Percentiles rank a stretch among this genome's conserved stretches.
Evolutionary conservation across 2,888 invertebrate genomes (phyloP).

Genomic region (Thalpophila matura): DNA sequence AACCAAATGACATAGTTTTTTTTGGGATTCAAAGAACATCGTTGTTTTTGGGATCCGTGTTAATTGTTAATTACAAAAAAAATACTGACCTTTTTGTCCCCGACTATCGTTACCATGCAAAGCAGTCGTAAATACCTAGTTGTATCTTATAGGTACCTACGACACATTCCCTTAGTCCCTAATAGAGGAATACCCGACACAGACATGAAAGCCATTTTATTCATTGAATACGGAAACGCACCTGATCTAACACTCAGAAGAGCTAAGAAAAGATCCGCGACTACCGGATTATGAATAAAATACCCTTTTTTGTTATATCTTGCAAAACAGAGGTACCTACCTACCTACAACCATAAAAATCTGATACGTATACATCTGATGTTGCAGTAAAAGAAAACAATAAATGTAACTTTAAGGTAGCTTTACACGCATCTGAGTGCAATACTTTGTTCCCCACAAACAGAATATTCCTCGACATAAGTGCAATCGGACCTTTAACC

Average conservation of each 20-base stretch:
- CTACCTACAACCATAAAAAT: slow-evolving; percentile 59
- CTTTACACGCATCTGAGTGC: slow-evolving; percentile 20
- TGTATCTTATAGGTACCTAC: no score
- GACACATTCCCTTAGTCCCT: no score
- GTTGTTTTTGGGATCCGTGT: no score
- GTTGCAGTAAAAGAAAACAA: slow-evolving; percentile 4
- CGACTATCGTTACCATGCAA: no score
- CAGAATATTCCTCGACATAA: slow-evolving; percentile 25
- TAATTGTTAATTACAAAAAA: no score
- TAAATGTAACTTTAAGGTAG: neutral
- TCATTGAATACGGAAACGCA: slow-evolving; percentile 7
- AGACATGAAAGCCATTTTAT: slow-evolving; percentile 9
- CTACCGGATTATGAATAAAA: slow-evolving; percentile 63
- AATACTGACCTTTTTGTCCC: no score
- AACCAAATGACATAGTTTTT: no score
- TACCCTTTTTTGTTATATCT: slow-evolving; percentile 62
- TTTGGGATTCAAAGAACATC: no score
- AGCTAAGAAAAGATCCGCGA: slow-evolving; percentile 29
- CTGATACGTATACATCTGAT: slow-evolving; percentile 8
- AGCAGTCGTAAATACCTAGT: no score
- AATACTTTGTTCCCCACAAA: slow-evolving; percentile 40
- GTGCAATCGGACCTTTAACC: slow-evolving; percentile 60
- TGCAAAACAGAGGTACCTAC: slow-evolving; percentile 61
- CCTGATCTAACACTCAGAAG: slow-evolving; percentile 13
- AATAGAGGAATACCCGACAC: neutral